phyloP scores from a whole-genome alignment of 2,888 invertebrate genomes.

The Erannis defoliaria region DNA sequence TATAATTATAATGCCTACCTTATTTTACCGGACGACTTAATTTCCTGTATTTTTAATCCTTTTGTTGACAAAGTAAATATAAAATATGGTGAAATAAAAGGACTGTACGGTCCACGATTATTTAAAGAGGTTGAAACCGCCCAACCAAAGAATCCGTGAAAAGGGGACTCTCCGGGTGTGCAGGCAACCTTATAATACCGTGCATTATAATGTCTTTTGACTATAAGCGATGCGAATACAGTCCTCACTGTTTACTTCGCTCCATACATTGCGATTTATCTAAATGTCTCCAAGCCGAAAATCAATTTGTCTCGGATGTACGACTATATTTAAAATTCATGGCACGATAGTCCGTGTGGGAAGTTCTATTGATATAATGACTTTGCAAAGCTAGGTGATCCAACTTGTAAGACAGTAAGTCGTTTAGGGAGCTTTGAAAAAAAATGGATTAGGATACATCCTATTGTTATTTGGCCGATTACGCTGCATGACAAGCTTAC shows the following conservation, averaged over 20 bases:
- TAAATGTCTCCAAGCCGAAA: conserved; percentile 1
- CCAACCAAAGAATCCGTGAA: conserved; percentile 29
- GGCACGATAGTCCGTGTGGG: background rate
- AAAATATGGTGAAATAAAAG: conserved; percentile 26
- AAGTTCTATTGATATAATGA: conserved; percentile 3
- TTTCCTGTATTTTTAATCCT: conserved; percentile 25
- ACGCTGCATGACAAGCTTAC: conserved; percentile 12
- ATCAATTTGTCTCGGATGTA: conserved; percentile 9
- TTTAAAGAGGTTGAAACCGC: conserved; percentile 29
- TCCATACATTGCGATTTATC: background rate
- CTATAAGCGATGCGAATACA: conserved; percentile 12
- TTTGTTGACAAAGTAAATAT: conserved; percentile 29
- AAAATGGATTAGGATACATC: conserved; percentile 12
- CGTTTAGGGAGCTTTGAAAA: conserved; percentile 13
- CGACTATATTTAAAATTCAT: conserved; percentile 12
- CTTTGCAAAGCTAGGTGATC: conserved; percentile 20
- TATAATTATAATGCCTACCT: conserved; percentile 8
- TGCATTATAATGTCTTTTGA: conserved; percentile 15
- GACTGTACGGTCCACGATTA: conserved; percentile 19
- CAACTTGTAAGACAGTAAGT: conserved; percentile 24
- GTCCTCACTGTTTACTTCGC: background rate
- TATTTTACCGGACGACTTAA: conserved; percentile 19
- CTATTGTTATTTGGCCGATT: conserved; percentile 20
- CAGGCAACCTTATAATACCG: conserved; percentile 22
- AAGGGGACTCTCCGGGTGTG: conserved; percentile 25